Evolutionary conservation across 1,140 invertebrate genomes (phyloP).

Genomic region (Orussus abietinus): DNA sequence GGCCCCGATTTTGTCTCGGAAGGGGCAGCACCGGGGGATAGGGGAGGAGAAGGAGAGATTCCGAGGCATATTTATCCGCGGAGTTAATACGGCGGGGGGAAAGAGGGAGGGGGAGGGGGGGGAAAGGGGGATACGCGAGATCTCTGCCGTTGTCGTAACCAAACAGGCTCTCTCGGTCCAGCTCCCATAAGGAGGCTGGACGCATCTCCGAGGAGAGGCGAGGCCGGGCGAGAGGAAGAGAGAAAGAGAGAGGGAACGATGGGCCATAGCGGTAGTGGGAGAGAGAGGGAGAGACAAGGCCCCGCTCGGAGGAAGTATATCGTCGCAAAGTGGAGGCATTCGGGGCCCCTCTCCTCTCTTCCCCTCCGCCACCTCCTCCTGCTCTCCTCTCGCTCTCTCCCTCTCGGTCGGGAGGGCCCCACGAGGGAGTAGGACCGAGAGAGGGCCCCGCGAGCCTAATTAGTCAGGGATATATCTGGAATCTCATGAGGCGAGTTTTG

Average conservation of each 20-base stretch:
- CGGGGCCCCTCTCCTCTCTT: too few relatives aligned
- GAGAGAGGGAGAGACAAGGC: background rate
- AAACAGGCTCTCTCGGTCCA: conserved; percentile 15
- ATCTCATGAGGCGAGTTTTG: conserved; percentile 49
- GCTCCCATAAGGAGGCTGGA: conserved; percentile 2
- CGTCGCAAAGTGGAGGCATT: too few relatives aligned
- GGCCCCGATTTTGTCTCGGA: too few relatives aligned
- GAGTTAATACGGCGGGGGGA: conserved; percentile 21
- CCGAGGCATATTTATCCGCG: conserved; percentile 18
- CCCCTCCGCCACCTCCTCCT: too few relatives aligned
- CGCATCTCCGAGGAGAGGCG: background rate
- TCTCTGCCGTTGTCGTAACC: conserved; percentile 23
- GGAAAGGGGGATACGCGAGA: conserved; percentile 9
- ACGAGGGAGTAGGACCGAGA: too few relatives aligned
- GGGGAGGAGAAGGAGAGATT: too few relatives aligned
- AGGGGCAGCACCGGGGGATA: too few relatives aligned
- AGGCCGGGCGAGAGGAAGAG: conserved; percentile 1
- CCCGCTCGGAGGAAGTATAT: too few relatives aligned
- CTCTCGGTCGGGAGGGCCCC: too few relatives aligned
- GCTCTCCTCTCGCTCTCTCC: too few relatives aligned
- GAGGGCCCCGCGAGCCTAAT: conserved; percentile 45
- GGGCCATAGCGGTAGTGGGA: too few relatives aligned
- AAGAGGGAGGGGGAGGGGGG: conserved; percentile 1
- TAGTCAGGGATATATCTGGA: conserved; percentile 53
- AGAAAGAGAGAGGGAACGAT: conserved; percentile 6